These are phyloP conservation scores for Cacajao melanocephalus DNA, from an alignment of 2,797 vertebrate genomes.

Conservation along the genomic window DNA sequence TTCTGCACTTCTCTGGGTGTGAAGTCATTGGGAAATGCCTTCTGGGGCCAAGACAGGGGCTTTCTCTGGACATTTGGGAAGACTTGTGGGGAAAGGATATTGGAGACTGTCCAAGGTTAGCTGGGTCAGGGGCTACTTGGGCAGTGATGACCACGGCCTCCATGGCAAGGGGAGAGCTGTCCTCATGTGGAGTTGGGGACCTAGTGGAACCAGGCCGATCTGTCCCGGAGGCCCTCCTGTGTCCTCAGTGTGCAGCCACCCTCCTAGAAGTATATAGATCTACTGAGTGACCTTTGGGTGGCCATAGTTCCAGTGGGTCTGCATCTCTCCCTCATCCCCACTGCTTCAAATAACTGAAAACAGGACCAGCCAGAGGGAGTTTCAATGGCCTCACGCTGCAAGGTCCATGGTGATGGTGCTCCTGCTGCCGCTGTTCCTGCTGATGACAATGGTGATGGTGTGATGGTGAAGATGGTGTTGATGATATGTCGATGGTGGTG, in stretches of 20 bases:
- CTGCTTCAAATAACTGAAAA: not conserved
- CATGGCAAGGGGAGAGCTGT: not conserved
- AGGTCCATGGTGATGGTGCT: not conserved
- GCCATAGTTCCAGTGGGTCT: not conserved
- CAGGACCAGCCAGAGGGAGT: not conserved
- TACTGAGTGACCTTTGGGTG: not conserved
- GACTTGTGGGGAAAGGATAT: not conserved
- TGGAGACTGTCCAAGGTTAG: not conserved
- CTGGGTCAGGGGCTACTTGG: not conserved
- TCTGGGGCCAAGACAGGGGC: not conserved
- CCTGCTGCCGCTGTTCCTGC: accelerated
- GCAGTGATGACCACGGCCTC: not conserved
- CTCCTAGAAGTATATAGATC: not conserved
- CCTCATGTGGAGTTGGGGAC: not conserved
- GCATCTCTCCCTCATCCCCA: not conserved
- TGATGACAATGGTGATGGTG: not conserved
- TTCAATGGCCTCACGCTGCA: not conserved
- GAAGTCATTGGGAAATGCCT: not conserved
- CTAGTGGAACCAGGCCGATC: not conserved
- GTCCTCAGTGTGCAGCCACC: not conserved
- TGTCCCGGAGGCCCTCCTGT: not conserved
- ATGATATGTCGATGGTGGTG: not conserved
- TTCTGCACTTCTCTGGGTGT: not conserved
- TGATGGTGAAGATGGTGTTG: too few relatives aligned
- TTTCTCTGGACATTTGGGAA: not conserved